Conservation (phyloP, 1,140 invertebrate genomes). For the Triops cancriformis region DNA sequence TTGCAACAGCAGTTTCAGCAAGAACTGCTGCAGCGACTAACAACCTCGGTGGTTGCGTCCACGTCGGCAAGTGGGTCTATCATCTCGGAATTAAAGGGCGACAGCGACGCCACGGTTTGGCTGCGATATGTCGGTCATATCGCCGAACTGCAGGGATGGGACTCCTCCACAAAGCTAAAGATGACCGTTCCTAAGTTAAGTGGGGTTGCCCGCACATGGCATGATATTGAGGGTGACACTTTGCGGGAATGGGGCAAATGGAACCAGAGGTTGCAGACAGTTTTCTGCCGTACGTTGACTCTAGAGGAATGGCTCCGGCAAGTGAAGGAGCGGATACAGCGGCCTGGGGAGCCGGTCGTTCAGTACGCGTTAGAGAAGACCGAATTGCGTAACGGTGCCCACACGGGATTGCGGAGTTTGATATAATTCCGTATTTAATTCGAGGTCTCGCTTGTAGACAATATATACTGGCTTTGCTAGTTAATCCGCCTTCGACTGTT, state of each 20-base stretch:
- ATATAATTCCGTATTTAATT: too few relatives aligned
- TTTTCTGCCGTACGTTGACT: too few relatives aligned
- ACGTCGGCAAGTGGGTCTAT: background rate
- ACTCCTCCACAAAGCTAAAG: background rate
- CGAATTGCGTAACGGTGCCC: background rate
- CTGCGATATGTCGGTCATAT: background rate
- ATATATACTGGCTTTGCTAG: too few relatives aligned
- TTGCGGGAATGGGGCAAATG: background rate
- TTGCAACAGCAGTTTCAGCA: background rate
- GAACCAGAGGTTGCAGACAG: background rate
- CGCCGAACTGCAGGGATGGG: background rate
- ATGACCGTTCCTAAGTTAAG: background rate
- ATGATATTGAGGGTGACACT: background rate
- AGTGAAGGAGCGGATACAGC: too few relatives aligned
- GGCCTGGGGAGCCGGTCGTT: background rate
- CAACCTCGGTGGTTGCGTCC: too few relatives aligned
- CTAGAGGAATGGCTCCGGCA: too few relatives aligned
- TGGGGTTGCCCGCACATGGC: conserved; percentile 18
- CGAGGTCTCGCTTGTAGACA: too few relatives aligned
- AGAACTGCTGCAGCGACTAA: background rate
- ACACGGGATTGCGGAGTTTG: too few relatives aligned
- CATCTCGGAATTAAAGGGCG: background rate
- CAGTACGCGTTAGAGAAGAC: conserved; percentile 17
- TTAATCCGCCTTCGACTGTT: too few relatives aligned
- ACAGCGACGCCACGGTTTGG: background rate